Evolutionary conservation across 2,888 invertebrate species (phyloP), one percentile per base, ranked within the genome.

Genomic region (Harpalus rufipes): DNA sequence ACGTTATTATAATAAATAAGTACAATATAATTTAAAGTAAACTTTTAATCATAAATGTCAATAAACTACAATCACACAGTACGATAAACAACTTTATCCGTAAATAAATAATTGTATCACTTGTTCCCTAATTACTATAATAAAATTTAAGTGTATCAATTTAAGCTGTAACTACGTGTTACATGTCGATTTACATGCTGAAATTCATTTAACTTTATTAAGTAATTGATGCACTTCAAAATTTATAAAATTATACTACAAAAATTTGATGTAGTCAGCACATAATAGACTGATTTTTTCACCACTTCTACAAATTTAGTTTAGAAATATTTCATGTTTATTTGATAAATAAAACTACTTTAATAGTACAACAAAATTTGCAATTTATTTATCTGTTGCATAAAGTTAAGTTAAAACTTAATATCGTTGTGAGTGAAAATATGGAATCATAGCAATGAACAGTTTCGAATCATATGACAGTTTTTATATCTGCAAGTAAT

Each of bases 11-110:
- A 68, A 10, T 68, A 68, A 68, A 68, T 68, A 68, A 12, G 14
- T 68, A 32, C 68, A 68, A 25, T 7, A 68, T 25, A 68, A 68
- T 68, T 25, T 18, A 21, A 68, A 32, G 68, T 21, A 68, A 65
- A 68, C 25, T 68, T 68, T 21, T 63, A 21, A 12, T 63, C 39
- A 32, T 63, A 4, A 51, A 51, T 8, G 44, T 51, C 44, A 51
- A 51, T 10, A 51, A 51, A 51, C 44, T 51, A 51, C 44, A 51
- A 51, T 51, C 44, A 51, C 12, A 12, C 32, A 32, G 32, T 32
- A 32, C 32, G 32, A 32, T 12, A 51, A 12, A 51, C 44, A 51
- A 51, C 44, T 51, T 51, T 51, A 51, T 51, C 44, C 44, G 44
- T 51, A 51, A 51, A 51, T 51, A 51, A 51, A 51, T 51, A 51